These are phyloP conservation scores for Megaceryle torquata DNA, from an alignment of 2,113 vertebrate genomes.

Conservation along the genomic window DNA sequence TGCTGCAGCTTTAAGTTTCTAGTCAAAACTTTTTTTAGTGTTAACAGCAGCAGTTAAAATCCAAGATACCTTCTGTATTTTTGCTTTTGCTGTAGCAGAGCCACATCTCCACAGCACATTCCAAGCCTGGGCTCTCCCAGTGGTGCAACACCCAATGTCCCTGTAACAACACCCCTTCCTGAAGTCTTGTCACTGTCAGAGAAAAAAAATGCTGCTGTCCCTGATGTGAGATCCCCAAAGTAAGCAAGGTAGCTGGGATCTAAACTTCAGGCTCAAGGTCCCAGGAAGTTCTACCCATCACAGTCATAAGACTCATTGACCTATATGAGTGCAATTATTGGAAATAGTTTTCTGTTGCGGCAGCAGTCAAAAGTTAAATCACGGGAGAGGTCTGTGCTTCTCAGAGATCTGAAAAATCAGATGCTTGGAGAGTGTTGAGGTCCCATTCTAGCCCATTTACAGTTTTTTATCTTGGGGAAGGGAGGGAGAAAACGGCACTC, in stretches of 20 bases:
- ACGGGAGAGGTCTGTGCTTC: not conserved
- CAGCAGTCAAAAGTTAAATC: not conserved
- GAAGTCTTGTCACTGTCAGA: not conserved
- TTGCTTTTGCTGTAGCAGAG: not conserved
- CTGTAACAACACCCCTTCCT: not conserved
- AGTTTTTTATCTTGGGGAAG: not conserved
- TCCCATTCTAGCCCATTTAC: not conserved
- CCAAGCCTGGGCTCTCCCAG: not conserved
- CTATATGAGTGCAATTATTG: not conserved
- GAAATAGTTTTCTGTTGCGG: not conserved
- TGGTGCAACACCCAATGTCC: accelerated
- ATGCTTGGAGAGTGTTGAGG: not conserved
- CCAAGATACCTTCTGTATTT: not conserved
- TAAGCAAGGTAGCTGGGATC: not conserved
- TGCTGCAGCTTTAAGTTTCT: not conserved
- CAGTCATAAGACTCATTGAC: not conserved
- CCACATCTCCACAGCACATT: accelerated
- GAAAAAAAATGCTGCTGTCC: not conserved
- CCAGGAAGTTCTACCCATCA: not conserved
- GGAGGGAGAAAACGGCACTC: not conserved
- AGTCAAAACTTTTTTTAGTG: not conserved
- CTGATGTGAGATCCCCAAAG: not conserved
- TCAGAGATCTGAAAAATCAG: not conserved
- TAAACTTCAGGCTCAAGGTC: not conserved
- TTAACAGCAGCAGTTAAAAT: not conserved